Evolutionary conservation across 2,113 vertebrate genomes (phyloP).

Genomic region (Anseranas semipalmata): DNA sequence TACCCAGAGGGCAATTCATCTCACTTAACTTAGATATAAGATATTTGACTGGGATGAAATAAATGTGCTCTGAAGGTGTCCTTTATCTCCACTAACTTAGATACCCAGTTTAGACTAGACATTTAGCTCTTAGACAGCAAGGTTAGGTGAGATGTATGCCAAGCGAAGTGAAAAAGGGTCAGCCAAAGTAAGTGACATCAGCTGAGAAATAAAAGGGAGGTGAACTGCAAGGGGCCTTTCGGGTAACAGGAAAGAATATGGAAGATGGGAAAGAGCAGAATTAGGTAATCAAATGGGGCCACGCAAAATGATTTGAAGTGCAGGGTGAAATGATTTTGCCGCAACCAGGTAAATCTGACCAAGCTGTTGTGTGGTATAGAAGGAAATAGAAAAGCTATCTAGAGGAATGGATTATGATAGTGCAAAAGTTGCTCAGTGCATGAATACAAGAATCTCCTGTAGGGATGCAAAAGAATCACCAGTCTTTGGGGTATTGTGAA

Average conservation of each 20-base stretch:
- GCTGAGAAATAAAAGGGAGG: not conserved
- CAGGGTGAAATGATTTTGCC: not conserved
- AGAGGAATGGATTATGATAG: not conserved
- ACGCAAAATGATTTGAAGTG: not conserved
- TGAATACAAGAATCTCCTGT: not conserved
- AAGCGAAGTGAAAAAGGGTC: not conserved
- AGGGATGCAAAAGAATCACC: not conserved
- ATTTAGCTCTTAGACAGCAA: not conserved
- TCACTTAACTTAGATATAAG: not conserved
- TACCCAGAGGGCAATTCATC: not conserved
- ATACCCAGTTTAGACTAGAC: not conserved
- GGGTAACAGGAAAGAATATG: not conserved
- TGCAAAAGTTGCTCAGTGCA: not conserved
- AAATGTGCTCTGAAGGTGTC: not conserved
- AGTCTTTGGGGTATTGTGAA: not conserved
- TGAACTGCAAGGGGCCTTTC: not conserved
- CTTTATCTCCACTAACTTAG: not conserved
- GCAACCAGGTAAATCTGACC: not conserved
- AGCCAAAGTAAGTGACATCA: not conserved
- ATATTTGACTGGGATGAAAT: not conserved
- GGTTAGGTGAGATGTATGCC: not conserved
- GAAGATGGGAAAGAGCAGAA: not conserved
- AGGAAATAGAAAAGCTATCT: not conserved
- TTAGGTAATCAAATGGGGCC: not conserved
- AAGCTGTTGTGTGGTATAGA: not conserved